Evolutionary conservation across 2,888 invertebrate species (phyloP), one percentile per base, ranked within the genome.

Genomic region (Ganaspis brasiliensis): DNA sequence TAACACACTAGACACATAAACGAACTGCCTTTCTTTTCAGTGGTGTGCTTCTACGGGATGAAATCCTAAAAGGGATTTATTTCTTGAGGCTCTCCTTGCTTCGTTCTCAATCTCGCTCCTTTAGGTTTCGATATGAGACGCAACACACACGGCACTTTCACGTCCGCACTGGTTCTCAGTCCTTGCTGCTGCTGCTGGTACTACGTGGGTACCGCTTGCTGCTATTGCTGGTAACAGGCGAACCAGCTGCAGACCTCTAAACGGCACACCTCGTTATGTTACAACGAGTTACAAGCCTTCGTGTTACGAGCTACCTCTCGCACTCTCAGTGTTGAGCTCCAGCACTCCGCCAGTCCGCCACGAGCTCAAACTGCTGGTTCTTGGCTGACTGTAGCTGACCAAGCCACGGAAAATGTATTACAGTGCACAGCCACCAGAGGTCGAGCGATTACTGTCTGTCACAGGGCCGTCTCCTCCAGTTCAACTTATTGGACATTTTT

Each of bases 151-250:
- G 81, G 79, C 81, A 81, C 81, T 81, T 81, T 81, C 81, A 81
- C 81, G 81, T 79, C 78, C 78, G 79, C 81, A 81, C 81, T 81
- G 81, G 81, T 81, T 81, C 81, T 81, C 81, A 81, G 79, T 78
- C 76, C 75, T 67, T 72, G 74, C 57, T 73, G 67, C n/a, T 45
- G 72, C 73, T 55, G 72, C 74, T 75, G 45, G 76, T 74, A 67
- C 57, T 76, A 77, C 79, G 77, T 81, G 63, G 73, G 57, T 76
- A 70, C 72, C 76, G 80, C 73, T 63, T 75, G 74, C 75, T 56
- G 76, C n/a, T n/a, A 76, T 74, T 75, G 80, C 76, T 80, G 74
- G 80, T 79, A 80, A 80, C 80, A 77, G 78, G 80, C 77, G 72
- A 79, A 77, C 78, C 78, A 56, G 75, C 75, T 67, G 72, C 75